Conservation (phyloP, 2,888 invertebrate genomes). For the Aphodius granarius region DNA sequence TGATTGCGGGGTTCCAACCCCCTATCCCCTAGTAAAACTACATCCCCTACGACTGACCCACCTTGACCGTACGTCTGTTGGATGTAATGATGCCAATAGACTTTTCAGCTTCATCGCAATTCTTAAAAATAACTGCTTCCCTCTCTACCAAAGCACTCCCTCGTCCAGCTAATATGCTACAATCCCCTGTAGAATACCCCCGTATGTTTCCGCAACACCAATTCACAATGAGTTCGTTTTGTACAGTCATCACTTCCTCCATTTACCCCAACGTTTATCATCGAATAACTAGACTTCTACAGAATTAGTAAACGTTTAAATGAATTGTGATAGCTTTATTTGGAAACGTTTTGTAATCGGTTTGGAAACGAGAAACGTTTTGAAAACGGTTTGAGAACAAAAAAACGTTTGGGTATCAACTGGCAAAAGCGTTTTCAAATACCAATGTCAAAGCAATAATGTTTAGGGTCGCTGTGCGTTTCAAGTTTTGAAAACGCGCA, state of each 20-base stretch:
- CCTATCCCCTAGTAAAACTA: conserved; percentile 19
- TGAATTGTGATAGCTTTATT: too few relatives aligned
- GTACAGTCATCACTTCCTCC: neutral
- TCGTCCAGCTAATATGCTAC: too few relatives aligned
- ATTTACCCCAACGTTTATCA: neutral
- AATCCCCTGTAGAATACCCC: too few relatives aligned
- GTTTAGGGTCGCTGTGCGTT: too few relatives aligned
- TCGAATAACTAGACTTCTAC: neutral
- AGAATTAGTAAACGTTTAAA: neutral
- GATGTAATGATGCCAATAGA: conserved; percentile 31
- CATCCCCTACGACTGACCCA: conserved; percentile 23
- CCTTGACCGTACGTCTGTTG: conserved; percentile 31
- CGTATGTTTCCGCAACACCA: neutral
- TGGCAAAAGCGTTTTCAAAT: too few relatives aligned
- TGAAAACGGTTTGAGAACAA: too few relatives aligned
- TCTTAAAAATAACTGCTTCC: conserved; percentile 27
- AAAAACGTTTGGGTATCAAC: too few relatives aligned
- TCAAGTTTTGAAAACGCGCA: too few relatives aligned
- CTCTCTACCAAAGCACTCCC: too few relatives aligned
- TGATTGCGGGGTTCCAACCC: conserved; percentile 29
- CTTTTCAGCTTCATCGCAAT: conserved; percentile 28
- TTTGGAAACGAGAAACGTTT: too few relatives aligned
- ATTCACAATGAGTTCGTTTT: neutral
- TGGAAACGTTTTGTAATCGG: too few relatives aligned
- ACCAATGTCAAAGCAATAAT: too few relatives aligned